Percentiles rank a stretch among this genome's conserved stretches.
Evolutionary conservation across 2,797 vertebrate genomes (phyloP).

Genomic region (Delichon dasypus): DNA sequence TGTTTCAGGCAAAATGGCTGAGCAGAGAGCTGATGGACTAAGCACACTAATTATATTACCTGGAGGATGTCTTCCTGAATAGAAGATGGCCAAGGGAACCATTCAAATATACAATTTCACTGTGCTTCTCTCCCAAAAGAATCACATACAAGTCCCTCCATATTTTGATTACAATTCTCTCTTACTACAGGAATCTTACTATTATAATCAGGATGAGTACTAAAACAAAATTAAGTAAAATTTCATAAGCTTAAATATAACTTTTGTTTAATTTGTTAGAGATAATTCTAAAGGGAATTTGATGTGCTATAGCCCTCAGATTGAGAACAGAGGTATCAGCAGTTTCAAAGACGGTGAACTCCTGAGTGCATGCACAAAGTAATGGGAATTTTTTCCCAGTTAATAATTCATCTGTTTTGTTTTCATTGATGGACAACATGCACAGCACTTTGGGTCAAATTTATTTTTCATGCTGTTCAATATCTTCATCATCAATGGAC

Average conservation of each 20-base stretch:
- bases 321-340: background rate
- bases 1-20: background rate
- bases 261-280: background rate
- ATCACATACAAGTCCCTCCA: background rate
- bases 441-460: background rate
- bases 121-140: background rate
- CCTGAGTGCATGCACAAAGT: background rate
- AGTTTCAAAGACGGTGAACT: background rate
- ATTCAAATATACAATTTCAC: background rate
- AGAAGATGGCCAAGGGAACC: background rate
- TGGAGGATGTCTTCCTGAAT: background rate
- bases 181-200: background rate
- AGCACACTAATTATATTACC: background rate
- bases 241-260: constrained; percentile 11
- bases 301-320: background rate
- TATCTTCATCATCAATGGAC: background rate
- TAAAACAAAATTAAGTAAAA: constrained; percentile 34
- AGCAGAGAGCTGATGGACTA: background rate
- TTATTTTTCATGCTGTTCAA: background rate
- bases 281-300: background rate
- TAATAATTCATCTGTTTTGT: background rate
- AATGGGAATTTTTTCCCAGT: background rate
- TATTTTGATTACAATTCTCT: background rate
- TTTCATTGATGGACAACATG: background rate
- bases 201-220: background rate